Conservation (phyloP, 2,797 vertebrate species). For the Premnoplex brunnescens region DNA sequence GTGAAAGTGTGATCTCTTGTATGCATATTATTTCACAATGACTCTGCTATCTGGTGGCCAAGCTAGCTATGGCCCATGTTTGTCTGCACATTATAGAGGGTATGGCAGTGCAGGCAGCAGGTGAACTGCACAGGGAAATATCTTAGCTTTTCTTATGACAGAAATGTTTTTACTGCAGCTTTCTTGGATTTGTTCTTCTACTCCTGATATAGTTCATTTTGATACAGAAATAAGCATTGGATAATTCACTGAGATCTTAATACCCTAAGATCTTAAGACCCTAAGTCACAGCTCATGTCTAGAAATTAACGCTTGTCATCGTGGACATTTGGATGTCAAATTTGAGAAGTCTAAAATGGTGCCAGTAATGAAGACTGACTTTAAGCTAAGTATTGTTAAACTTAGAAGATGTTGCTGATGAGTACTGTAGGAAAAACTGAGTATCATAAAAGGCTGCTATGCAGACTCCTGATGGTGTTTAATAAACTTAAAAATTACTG, state of each 20-base stretch:
- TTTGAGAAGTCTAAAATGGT: background rate
- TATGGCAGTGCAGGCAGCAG: background rate
- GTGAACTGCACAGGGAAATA: background rate
- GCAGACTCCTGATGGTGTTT: background rate
- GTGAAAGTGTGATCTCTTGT: background rate
- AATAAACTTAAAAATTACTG: background rate
- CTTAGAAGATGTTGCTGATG: background rate
- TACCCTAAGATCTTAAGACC: background rate
- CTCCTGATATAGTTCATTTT: background rate
- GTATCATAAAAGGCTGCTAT: background rate
- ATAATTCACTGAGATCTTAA: background rate
- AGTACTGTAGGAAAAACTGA: background rate
- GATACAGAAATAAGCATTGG: background rate
- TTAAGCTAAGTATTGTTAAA: background rate
- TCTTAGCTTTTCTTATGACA: background rate
- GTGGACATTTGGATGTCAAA: background rate
- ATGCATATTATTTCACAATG: background rate
- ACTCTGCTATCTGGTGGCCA: background rate
- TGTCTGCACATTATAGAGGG: background rate
- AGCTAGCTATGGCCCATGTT: fast-evolving
- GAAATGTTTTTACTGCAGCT: background rate
- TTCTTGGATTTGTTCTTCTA: background rate
- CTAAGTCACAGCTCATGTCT: background rate
- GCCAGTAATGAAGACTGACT: background rate
- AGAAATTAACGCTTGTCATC: background rate